These are phyloP conservation scores for Stegodyphus dumicola DNA, from an alignment of 1,140 invertebrate genomes.

Conservation along the genomic window DNA sequence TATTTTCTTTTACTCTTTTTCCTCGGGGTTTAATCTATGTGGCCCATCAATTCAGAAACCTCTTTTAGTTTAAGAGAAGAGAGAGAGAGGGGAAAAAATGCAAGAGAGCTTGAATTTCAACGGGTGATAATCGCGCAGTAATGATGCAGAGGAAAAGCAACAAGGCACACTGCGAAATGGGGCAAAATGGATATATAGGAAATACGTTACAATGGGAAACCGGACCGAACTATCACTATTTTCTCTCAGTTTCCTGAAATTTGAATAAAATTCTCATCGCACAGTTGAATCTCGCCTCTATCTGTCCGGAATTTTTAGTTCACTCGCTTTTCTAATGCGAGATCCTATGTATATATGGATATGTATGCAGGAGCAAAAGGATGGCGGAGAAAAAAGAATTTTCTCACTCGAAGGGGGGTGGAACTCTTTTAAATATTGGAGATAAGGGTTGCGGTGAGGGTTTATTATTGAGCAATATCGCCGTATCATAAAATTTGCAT, in stretches of 20 bases:
- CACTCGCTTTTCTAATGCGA: neutral
- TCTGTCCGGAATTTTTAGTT: conserved; percentile 26
- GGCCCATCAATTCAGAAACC: conserved; percentile 48
- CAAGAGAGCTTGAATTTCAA: conserved; percentile 45
- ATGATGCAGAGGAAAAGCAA: conserved; percentile 53
- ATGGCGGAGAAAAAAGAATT: conserved; percentile 6
- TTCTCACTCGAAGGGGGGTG: conserved; percentile 15
- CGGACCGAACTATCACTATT: conserved; percentile 26
- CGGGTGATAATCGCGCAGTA: conserved; percentile 53
- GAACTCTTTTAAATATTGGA: conserved; percentile 44
- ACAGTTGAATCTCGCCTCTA: conserved; percentile 11
- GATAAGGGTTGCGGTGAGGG: neutral
- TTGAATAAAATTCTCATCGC: conserved; percentile 59
- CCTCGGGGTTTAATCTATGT: conserved; percentile 45
- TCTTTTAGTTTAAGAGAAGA: neutral
- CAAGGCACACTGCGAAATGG: conserved; percentile 27
- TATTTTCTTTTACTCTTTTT: conserved; percentile 1
- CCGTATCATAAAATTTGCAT: conserved; percentile 50
- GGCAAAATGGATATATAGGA: conserved; percentile 30
- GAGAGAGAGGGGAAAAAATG: neutral
- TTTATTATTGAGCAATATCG: conserved; percentile 50
- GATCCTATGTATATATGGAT: conserved; percentile 42
- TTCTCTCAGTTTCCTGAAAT: conserved; percentile 21
- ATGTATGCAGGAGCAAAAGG: conserved; percentile 34
- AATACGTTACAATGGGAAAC: conserved; percentile 51